Evolutionary conservation across 1,140 invertebrate species (phyloP).

Genomic region (Asobara japonica): DNA sequence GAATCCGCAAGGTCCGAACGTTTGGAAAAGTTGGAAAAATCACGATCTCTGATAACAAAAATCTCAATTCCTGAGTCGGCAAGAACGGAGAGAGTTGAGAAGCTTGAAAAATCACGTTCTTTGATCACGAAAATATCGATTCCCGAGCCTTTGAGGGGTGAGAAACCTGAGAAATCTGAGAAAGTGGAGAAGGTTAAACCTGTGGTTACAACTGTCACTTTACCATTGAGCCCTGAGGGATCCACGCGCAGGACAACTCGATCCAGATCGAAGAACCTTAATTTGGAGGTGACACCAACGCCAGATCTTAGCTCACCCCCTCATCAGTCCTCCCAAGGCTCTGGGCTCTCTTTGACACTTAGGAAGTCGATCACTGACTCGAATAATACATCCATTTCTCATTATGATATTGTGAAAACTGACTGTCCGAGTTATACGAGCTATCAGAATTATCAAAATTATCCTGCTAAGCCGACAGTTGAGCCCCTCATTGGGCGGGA

Average conservation of each 20-base stretch:
- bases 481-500: slow-evolving; percentile 57
- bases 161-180: no score
- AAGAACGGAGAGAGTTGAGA: no score
- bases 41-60: no score
- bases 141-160: no score
- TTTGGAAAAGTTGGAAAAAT: no score
- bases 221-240: slow-evolving; percentile 58
- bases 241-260: slow-evolving; percentile 56
- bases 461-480: slow-evolving; percentile 52
- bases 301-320: slow-evolving; percentile 31
- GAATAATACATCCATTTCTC: slow-evolving; percentile 69
- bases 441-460: no score
- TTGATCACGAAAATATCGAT: no score
- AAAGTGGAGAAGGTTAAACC: no score
- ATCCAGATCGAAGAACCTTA: slow-evolving; percentile 58
- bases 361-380: slow-evolving; percentile 63
- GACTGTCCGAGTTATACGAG: slow-evolving; percentile 51
- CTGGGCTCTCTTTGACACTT: slow-evolving; percentile 59
- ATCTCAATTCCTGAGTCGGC: no score
- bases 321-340: slow-evolving; percentile 51
- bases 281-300: slow-evolving; percentile 45
- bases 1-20: not conserved
- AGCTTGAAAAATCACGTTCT: no score
- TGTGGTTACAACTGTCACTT: slow-evolving; percentile 54
- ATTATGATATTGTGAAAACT: slow-evolving; percentile 69